Evolutionary conservation across 2,888 invertebrate genomes (phyloP), one percentile per base, ranked within the genome.

Genomic region (Pherbina coryleti): DNA sequence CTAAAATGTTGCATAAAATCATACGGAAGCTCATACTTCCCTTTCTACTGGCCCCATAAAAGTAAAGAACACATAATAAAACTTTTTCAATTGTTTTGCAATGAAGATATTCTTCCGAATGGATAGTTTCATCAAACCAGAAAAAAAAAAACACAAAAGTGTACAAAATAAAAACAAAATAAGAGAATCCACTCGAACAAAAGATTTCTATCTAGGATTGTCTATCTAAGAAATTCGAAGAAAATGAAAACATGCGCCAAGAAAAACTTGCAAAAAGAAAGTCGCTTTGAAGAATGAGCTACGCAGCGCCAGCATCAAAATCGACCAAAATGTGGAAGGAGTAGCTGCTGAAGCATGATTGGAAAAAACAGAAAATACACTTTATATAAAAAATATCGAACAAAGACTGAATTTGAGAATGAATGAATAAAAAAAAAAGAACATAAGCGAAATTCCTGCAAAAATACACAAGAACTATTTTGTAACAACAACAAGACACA

Each of bases 391-490:
- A 64, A 64, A 22, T 64, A 64, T 9, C 64, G 22, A 64, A 64
- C 64, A 28, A 64, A 28, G 31, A 31, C 64, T 28, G 25, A 19
- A 17, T 31, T 31, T 25, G 31, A 8, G 28, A 5, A 28, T 31
- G n/a, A 31, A 31, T 64, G n/a, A 64, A 31, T 64, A 8, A 64
- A 31, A 60, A 28, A 9, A 25, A 17, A 3, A 37, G 66, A 67
- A 37, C 25, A 11, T 14, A 49, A 53, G 51, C 8, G 22, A 69
- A 69, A 53, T 25, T 55, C 34, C 17, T 49, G 28, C 14, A 55
- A 62, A 78, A 73, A 73, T 64, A 79, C 72, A 51, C 44, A 60
- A 75, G 77, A 79, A 76, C 62, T 76, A 79, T 70, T 70, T 69
- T 22, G 7, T n/a, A n/a, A 53, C 64, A 73, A 19, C 19, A 55